Percentiles rank a stretch among this genome's conserved stretches.
These are phyloP conservation scores for Drosophila neoperkinsi DNA, from an alignment of 2,888 invertebrate species.

Conservation along the genomic window DNA sequence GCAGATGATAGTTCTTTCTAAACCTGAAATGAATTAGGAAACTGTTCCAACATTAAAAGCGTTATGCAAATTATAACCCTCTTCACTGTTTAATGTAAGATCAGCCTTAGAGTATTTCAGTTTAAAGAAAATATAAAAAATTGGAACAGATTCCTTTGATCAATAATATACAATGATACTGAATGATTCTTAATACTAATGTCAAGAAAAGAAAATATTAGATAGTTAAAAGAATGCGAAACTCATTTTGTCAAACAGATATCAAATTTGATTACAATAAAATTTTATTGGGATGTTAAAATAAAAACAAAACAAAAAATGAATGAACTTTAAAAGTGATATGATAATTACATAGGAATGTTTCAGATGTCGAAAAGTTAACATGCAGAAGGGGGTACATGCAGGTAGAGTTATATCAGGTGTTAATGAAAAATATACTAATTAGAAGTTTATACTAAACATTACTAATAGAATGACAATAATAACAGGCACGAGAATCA, in stretches of 20 bases:
- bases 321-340: constrained; percentile 10
- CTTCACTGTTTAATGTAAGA: background rate
- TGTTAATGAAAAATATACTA: constrained; percentile 25
- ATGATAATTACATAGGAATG: constrained; percentile 9
- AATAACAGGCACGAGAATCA: constrained; percentile 36
- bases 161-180: constrained; percentile 6
- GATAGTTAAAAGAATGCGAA: background rate
- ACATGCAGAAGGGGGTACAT: constrained; percentile 25
- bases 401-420: constrained; percentile 25
- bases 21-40: constrained; percentile 26
- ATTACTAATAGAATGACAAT: constrained; percentile 15
- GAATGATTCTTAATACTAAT: constrained; percentile 5
- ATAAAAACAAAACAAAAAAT: constrained; percentile 10
- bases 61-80: background rate
- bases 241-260: constrained; percentile 6
- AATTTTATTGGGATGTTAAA: background rate
- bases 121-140: background rate
- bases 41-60: constrained; percentile 22
- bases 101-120: background rate
- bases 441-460: constrained; percentile 16
- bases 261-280: background rate
- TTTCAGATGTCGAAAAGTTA: background rate
- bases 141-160: constrained; percentile 18
- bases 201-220: background rate
- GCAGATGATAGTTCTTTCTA: constrained; percentile 32